Conservation (phyloP, 2,113 vertebrate genomes). For the Choloepus hoffmanni region DNA sequence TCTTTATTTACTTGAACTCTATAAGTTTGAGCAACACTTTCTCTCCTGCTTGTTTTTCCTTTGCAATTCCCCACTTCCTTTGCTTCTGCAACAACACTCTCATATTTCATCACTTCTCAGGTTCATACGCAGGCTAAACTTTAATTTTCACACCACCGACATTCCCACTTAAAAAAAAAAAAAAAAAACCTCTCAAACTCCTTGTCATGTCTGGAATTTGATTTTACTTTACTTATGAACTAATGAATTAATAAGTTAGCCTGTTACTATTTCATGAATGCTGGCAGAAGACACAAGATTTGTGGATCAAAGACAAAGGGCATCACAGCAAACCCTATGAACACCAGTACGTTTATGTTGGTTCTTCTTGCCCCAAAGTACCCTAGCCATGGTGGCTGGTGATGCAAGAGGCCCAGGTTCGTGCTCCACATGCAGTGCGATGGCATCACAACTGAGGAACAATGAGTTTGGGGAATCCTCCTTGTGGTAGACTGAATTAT, state of each 20-base stretch:
- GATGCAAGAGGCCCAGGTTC: neutral
- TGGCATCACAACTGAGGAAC: neutral
- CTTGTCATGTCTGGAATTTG: neutral
- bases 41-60: neutral
- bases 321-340: neutral
- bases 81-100: conserved; percentile 10
- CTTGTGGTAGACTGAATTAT: neutral
- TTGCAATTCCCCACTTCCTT: neutral
- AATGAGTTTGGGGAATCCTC: neutral
- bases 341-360: neutral
- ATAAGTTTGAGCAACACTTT: neutral
- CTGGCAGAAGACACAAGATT: neutral
- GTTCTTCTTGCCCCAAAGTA: neutral
- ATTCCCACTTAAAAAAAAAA: neutral
- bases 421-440: neutral
- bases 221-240: conserved; percentile 21
- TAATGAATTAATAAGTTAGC: conserved; percentile 7
- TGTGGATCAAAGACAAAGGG: neutral
- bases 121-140: neutral
- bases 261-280: neutral
- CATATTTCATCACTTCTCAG: neutral
- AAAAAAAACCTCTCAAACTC: neutral
- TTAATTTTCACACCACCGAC: neutral
- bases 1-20: neutral
- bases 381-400: neutral